Percentiles rank a stretch among this genome's conserved stretches.
Conservation (phyloP, 1,140 invertebrate species). For the Ruditapes philippinarum region DNA sequence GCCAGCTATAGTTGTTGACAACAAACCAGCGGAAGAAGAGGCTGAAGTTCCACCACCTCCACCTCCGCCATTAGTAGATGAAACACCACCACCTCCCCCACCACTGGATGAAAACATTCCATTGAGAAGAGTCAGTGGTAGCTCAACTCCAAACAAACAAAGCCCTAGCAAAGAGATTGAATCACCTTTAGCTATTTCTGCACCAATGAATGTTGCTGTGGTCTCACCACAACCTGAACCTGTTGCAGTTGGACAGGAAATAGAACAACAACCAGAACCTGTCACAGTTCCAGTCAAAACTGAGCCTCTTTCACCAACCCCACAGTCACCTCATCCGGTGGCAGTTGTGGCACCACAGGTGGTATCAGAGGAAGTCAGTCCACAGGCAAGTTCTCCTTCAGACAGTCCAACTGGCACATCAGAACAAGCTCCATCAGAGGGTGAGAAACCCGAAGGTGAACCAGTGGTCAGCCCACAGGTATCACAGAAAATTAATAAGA, state of each 20-base stretch:
- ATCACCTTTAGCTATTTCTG: constrained; percentile 11
- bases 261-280: constrained; percentile 8
- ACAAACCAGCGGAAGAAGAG: constrained; percentile 57
- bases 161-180: constrained; percentile 38
- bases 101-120: constrained; percentile 63
- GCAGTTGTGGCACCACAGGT: constrained; percentile 33
- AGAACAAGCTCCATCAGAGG: background rate
- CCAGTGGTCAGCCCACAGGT: constrained; percentile 37
- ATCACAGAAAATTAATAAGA: constrained; percentile 63
- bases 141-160: constrained; percentile 60
- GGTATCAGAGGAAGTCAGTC: constrained; percentile 2
- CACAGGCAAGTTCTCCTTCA: constrained; percentile 21
- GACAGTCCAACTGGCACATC: constrained; percentile 35
- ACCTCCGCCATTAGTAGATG: constrained; percentile 53
- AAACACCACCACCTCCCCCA: constrained; percentile 63
- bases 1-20: constrained; percentile 55
- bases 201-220: constrained; percentile 29
- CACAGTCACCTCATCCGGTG: constrained; percentile 5
- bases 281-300: background rate
- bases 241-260: background rate
- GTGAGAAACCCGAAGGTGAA: background rate
- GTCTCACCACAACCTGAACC: constrained; percentile 47
- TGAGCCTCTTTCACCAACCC: background rate
- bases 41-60: constrained; percentile 58
- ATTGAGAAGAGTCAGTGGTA: constrained; percentile 59